Conservation (phyloP, 2,888 invertebrate species). For the Kryphioiulus occultus region DNA sequence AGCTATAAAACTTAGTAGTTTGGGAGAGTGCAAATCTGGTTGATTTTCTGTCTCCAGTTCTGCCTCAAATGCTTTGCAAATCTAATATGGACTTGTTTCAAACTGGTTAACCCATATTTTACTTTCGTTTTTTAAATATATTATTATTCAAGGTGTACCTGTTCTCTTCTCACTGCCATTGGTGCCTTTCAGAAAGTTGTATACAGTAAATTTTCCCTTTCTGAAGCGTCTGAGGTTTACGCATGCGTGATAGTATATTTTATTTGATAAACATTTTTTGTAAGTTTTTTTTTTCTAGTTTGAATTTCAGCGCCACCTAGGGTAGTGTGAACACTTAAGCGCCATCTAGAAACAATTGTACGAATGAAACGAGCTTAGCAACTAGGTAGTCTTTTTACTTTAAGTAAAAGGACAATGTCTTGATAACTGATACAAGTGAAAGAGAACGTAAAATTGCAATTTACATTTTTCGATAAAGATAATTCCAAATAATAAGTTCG, state of each 20-base stretch:
- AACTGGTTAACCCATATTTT: conserved; percentile 14
- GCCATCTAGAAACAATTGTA: not conserved
- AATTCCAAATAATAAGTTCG: not conserved
- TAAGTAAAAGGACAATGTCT: not conserved
- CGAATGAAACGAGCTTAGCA: not conserved
- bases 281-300: not conserved
- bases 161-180: not conserved
- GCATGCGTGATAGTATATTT: not conserved
- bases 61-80: not conserved
- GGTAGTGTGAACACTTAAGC: not conserved
- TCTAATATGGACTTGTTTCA: not conserved
- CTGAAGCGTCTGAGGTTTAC: not conserved
- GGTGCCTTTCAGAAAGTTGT: conserved; percentile 1
- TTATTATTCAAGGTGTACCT: not conserved
- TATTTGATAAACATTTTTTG: not conserved
- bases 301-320: not conserved
- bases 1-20: no score
- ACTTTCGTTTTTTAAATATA: not conserved
- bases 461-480: not conserved
- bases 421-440: not conserved
- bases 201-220: not conserved
- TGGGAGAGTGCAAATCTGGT: no score
- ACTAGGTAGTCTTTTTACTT: not conserved
- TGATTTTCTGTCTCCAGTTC: not conserved
- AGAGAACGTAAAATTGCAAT: not conserved